Evolutionary conservation across 2,888 invertebrate species (phyloP), one percentile per base, ranked within the genome.

Genomic region (Luperina nickerlii): DNA sequence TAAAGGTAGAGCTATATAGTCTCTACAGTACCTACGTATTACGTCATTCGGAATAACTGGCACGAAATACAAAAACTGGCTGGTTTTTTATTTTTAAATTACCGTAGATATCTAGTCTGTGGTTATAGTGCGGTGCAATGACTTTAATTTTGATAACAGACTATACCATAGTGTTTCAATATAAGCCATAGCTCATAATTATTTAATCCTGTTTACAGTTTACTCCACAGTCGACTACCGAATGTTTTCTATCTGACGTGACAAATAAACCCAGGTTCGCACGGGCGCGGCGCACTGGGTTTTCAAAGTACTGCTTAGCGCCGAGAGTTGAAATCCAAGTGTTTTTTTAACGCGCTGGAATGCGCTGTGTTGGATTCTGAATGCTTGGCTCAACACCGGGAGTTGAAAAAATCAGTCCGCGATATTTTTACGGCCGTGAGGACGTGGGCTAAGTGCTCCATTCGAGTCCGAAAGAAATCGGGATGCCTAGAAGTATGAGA

Each of bases 121-220:
- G 42, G 20, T 42, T 42, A 42, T 8, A 72, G n/a, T 15, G 27
- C 13, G 7, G 74, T 38, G 48, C 48, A 68, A 42, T 67, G 15
- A 54, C 20, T 68, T 74, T 27, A 24, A 63, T 62, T 57, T 74
- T 48, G 13, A 74, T 68, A 38, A 51, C 51, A 42, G 13, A 54
- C 42, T 42, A 5, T 68, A 42, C 20, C 15, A 67, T 54, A 69
- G 42, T 54, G 42, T 74, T 42, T 54, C 20, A 68, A 42, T 74
- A n/a, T 42, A 27, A 73, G 11, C 45, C 5, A n/a, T 51, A 27
- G 42, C 20, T 74, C 38, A 20, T 2, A 51, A 65, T 65, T n/a
- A 38, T 48, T 74, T 65, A n/a, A 65, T 74, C 63, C 48, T 73
- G 32, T 48, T 63, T 9, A 45, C 18, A 32, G 32, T 32, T 63